Evolutionary conservation across 2,888 invertebrate species (phyloP).

Genomic region (Polymixis lichenea): DNA sequence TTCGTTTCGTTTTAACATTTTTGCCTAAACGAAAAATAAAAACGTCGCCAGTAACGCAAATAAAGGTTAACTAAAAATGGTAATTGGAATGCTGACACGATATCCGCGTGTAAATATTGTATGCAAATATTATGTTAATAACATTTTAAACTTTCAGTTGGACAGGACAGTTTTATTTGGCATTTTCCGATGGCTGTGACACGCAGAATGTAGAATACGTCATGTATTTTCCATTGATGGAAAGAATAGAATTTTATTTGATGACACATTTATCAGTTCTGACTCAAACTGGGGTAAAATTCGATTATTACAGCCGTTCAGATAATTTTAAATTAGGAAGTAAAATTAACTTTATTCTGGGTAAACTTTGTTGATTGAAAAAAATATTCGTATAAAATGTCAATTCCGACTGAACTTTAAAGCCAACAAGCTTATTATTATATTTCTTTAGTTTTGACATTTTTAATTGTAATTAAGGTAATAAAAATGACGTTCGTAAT

Average conservation of each 20-base stretch:
- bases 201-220: conserved; percentile 24
- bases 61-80: conserved; percentile 75
- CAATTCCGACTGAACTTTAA: no score
- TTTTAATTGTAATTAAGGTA: no score
- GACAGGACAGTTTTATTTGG: conserved; percentile 53
- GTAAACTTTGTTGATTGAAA: background rate
- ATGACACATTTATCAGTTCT: background rate
- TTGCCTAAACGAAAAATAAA: conserved; percentile 60
- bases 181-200: conserved; percentile 41
- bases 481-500: no score
- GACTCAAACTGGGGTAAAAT: no score
- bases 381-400: background rate
- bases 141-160: conserved; percentile 62
- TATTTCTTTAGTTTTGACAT: no score
- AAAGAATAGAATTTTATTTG: conserved; percentile 11
- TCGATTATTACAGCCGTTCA: no score
- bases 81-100: conserved; percentile 74
- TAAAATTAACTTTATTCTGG: background rate
- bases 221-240: conserved; percentile 12
- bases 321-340: background rate
- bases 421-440: no score
- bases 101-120: conserved; percentile 72
- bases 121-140: conserved; percentile 73
- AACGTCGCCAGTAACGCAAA: conserved; percentile 56
- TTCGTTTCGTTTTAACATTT: conserved; percentile 61